These are phyloP conservation scores for Tuberolachnus salignus DNA, from an alignment of 2,888 invertebrate genomes.

Conservation along the genomic window DNA sequence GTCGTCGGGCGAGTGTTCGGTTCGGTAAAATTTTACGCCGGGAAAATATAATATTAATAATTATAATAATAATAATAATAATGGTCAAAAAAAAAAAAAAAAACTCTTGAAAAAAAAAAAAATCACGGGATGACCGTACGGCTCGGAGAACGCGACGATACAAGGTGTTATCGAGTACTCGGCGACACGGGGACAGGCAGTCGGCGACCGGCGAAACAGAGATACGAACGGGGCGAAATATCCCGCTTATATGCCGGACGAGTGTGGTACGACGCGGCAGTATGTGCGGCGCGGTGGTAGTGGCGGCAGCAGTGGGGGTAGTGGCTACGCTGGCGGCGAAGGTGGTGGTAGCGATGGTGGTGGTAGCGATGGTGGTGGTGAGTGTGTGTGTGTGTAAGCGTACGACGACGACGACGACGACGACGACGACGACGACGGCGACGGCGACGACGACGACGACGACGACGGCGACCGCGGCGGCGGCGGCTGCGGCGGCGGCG, in stretches of 20 bases:
- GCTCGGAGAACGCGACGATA: constrained; percentile 43
- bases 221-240: constrained; percentile 43
- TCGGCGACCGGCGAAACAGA: not conserved
- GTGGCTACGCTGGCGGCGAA: no score
- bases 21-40: no score
- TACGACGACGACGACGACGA: not conserved
- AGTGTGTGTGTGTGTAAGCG: not conserved
- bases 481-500: not conserved
- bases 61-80: no score
- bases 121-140: constrained; percentile 23
- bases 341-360: not conserved
- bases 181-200: constrained; percentile 40
- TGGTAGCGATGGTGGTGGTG: constrained; percentile 3
- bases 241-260: constrained; percentile 24
- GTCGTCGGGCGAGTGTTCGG: not conserved
- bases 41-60: no score
- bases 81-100: constrained; percentile 6
- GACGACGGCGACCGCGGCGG: not conserved
- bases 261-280: no score
- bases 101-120: not conserved
- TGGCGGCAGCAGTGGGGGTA: no score
- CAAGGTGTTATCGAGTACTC: constrained; percentile 18
- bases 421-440: constrained; percentile 6
- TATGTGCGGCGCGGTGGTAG: no score
- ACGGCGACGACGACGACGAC: no score